Evolutionary conservation across 2,888 invertebrate genomes (phyloP).

Genomic region (Mystacides longicornis): DNA sequence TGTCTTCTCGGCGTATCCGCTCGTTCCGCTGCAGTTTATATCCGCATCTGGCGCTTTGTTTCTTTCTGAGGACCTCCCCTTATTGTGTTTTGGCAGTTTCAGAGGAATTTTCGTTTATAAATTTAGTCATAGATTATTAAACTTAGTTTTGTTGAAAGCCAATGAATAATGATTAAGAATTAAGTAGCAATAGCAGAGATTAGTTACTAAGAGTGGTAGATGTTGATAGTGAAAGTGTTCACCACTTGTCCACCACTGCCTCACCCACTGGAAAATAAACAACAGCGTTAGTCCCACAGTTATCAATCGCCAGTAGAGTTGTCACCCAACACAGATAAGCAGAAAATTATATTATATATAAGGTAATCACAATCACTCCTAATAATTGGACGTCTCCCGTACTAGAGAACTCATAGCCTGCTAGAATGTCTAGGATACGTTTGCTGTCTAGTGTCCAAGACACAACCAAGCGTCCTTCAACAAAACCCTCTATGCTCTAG

Average conservation of each 20-base stretch:
- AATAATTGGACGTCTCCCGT: too few species aligned
- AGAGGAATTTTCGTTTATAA: conserved; percentile 12
- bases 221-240: conserved; percentile 30
- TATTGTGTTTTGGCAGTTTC: conserved; percentile 18
- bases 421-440: too few species aligned
- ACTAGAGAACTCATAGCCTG: too few species aligned
- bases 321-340: too few species aligned
- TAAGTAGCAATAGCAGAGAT: conserved; percentile 39
- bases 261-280: conserved; percentile 59
- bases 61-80: conserved; percentile 24
- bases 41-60: conserved; percentile 18
- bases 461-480: background rate
- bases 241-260: conserved; percentile 64
- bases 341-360: too few species aligned
- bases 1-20: background rate
- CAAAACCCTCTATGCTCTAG: conserved; percentile 4
- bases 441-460: background rate
- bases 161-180: conserved; percentile 32
- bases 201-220: conserved; percentile 24
- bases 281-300: conserved; percentile 14
- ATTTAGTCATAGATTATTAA: conserved; percentile 22
- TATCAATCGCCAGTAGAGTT: too few species aligned
- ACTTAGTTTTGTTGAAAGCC: conserved; percentile 27
- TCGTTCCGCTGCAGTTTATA: background rate
- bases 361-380: too few species aligned